Evolutionary conservation across 2,113 vertebrate species (phyloP).

Genomic region (Phainopepla nitens): DNA sequence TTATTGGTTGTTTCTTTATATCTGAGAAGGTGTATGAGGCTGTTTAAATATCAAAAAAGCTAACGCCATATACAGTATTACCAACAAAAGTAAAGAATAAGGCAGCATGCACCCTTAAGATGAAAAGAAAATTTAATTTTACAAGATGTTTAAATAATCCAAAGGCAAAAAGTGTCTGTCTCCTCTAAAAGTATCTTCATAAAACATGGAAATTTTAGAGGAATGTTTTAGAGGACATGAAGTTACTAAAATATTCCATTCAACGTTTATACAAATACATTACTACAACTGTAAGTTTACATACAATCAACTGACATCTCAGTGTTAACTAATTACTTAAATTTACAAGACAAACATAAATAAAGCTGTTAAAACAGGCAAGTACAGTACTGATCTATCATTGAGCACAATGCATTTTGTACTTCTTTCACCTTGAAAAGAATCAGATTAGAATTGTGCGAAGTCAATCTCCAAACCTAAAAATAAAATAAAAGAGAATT

Average conservation of each 20-base stretch:
- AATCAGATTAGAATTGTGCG: slow-evolving; percentile 62
- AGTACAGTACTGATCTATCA: slow-evolving; percentile 84
- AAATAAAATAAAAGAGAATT: slow-evolving; percentile 58
- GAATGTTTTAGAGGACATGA: slow-evolving; percentile 67
- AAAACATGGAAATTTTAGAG: slow-evolving; percentile 66
- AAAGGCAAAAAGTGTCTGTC: slow-evolving; percentile 60
- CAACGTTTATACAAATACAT: slow-evolving; percentile 79
- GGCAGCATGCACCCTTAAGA: slow-evolving; percentile 75
- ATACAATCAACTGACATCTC: slow-evolving; percentile 76
- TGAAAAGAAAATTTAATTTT: slow-evolving; percentile 66
- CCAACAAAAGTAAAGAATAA: slow-evolving; percentile 74
- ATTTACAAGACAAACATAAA: slow-evolving; percentile 91
- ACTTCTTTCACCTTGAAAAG: slow-evolving; percentile 67
- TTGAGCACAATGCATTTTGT: slow-evolving; percentile 61
- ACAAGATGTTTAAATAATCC: slow-evolving; percentile 68
- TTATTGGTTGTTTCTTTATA: slow-evolving; percentile 44
- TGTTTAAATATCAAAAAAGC: slow-evolving; percentile 52
- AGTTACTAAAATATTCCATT: slow-evolving; percentile 82
- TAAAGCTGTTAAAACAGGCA: slow-evolving; percentile 90
- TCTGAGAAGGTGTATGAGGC: slow-evolving; percentile 33
- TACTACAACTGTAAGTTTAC: slow-evolving; percentile 82
- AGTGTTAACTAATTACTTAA: slow-evolving; percentile 75
- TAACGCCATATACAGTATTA: slow-evolving; percentile 66
- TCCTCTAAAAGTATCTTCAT: slow-evolving; percentile 59
- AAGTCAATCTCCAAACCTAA: slow-evolving; percentile 66